Base-by-base conservation (phyloP, 2,113 vertebrate genomes). In the Chunga burmeisteri region DNA sequence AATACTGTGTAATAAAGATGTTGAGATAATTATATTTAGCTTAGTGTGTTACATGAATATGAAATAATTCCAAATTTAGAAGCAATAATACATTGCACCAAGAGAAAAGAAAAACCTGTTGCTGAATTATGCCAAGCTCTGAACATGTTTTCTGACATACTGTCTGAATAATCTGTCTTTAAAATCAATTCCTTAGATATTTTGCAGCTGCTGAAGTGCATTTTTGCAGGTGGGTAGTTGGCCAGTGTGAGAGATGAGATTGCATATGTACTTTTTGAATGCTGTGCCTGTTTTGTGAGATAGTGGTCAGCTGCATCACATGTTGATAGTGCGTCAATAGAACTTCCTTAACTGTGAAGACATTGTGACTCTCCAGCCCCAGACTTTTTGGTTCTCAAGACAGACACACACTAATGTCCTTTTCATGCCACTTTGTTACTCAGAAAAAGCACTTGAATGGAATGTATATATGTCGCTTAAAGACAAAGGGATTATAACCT, bases 11-110 rank as follows among this genome's bases (percentile, higher is more conserved):
- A 81, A 36, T 78, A 81, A 92, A 88, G 13, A 40, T 58, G 8
- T 38, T 88, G 47, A 89, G 52, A 87, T 44, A 59, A 86, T 71
- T 62, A 21, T 3, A 1, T 50, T 78, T 52, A 23, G 5, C 86
- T 92, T 94, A 49, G 14, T 34, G 8, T 40, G 7, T 58, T 84
- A 34, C 13, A 27, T 91, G 74, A 74, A 66, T 70, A 81, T 62
- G 67, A 77, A 87, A 62, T 49, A 62, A 66, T 44, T 83, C 36
- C 34, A 88, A 53, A 67, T 63, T 85, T 89, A 70, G 56, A 87
- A 56, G 81, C 38, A 78, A 19, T 66, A 86, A 58, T 81, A 42
- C 11, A 34, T 47, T 82, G 4, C 27, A 86, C 29, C 7, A 47
- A 46, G n/a, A 85, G n/a, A 85, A 93, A 71, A 81, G 52, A 71